These are phyloP conservation scores for Aptenodytes patagonicus DNA, from an alignment of 2,113 vertebrate genomes.

Conservation along the genomic window DNA sequence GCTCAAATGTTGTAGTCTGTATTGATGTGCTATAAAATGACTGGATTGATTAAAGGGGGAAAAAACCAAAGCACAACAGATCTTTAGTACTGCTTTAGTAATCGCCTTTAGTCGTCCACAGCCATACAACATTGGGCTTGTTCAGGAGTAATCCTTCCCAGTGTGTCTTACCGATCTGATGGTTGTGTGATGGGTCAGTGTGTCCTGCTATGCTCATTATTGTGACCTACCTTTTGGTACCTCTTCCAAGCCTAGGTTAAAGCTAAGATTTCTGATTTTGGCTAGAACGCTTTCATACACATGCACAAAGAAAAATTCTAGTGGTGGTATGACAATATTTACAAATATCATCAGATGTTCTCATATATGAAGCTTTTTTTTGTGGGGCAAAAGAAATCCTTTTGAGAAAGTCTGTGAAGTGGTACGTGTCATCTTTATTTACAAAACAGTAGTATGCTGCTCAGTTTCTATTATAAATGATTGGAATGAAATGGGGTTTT, in stretches of 20 bases:
- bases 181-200: neutral
- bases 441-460: neutral
- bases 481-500: neutral
- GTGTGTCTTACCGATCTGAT: neutral
- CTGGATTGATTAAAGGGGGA: neutral
- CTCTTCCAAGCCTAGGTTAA: neutral
- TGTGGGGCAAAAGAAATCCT: neutral
- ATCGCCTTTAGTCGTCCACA: neutral
- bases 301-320: neutral
- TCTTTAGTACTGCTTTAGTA: neutral
- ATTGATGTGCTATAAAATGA: neutral
- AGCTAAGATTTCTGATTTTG: neutral
- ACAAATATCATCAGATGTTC: neutral
- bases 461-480: slow-evolving; percentile 6
- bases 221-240: neutral
- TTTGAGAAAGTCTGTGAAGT: neutral
- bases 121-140: neutral
- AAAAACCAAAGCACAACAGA: neutral
- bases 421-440: neutral
- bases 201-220: neutral
- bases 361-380: neutral
- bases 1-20: neutral
- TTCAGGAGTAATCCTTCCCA: neutral
- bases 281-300: neutral
- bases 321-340: neutral